phyloP scores from a whole-genome alignment of 2,113 vertebrate species.

The Fukomys damarensis region DNA sequence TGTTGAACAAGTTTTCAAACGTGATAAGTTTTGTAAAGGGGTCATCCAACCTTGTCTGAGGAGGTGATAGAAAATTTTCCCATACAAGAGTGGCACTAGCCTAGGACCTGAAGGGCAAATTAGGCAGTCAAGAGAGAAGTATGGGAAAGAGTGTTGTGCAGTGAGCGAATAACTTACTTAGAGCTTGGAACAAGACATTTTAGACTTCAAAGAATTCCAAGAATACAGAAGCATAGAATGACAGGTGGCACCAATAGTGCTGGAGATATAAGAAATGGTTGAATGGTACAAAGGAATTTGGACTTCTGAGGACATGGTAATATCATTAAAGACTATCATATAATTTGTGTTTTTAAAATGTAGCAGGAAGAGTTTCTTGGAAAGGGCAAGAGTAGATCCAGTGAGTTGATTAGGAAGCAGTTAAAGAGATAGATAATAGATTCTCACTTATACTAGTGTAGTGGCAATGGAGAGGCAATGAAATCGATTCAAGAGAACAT shows the following conservation, averaged over 20 bases:
- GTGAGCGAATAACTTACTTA: neutral
- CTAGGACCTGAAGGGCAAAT: conserved; percentile 9
- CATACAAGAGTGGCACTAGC: conserved; percentile 1
- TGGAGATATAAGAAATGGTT: conserved; percentile 23
- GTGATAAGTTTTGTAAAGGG: neutral
- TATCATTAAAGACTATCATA: conserved; percentile 19
- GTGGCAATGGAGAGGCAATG: neutral
- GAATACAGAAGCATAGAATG: neutral
- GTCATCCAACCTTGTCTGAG: neutral
- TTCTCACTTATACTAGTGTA: conserved; percentile 5
- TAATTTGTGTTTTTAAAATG: conserved; percentile 52
- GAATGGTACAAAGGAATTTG: conserved; percentile 27
- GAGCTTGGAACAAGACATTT: conserved; percentile 15
- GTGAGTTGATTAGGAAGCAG: neutral
- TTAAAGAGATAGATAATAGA: conserved; percentile 29
- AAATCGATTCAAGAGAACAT: conserved; percentile 15
- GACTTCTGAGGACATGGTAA: neutral
- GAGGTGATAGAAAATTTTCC: neutral
- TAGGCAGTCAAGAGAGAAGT: neutral
- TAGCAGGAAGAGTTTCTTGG: conserved; percentile 12
- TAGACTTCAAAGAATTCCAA: conserved; percentile 47
- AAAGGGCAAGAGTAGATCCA: neutral
- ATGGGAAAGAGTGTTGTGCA: neutral
- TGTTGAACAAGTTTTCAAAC: neutral
- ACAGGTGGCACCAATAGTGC: neutral